Evolutionary conservation across 2,888 invertebrate species (phyloP), one percentile per base, ranked within the genome.

Genomic region (Scaptomyza reducta): DNA sequence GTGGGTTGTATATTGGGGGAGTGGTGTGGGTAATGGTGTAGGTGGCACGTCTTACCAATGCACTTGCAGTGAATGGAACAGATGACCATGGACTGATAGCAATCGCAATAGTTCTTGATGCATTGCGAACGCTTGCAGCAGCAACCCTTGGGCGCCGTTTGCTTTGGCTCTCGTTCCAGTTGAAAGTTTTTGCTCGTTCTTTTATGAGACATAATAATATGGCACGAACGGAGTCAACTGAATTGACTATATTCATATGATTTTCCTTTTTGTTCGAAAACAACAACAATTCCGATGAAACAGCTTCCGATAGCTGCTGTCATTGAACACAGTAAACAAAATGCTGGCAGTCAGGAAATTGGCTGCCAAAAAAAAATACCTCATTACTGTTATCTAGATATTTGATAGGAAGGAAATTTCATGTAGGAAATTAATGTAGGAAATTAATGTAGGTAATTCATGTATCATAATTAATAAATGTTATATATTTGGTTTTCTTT

Each of bases 61-160:
- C 84, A 84, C 7, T 85, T 87, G 54, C 84, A 84, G 25, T 57
- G 66, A 4, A 64, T 42, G 11, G 85, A 51, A 13, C 84, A 85
- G 10, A 70, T 55, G 7, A 45, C 47, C 86, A 87, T 83, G 5
- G 88, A 87, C 22, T 85, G 84, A 56, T 85, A 85, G 61, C 84
- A 85, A 35, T 85, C 84, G 68, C 84, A 85, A 38, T 85, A 85
- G 47, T 85, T 85, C 29, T 87, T 85, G 3, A 85, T 86, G 58
- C 84, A 85, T 29, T 80, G 83, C 29, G 84, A 87, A 0, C 84
- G 78, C 57, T 87, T 85, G 66, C 84, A 85, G 22, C 74, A 74
- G 46, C 84, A 85, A 4, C 84, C 84, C 5, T 70, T 87, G 2
- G 73, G 35, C 1, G 31, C 31, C 22, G 47, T 35, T 6, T 41